phyloP scores from a whole-genome alignment of 2,797 vertebrate species.

The Falco concolor region DNA sequence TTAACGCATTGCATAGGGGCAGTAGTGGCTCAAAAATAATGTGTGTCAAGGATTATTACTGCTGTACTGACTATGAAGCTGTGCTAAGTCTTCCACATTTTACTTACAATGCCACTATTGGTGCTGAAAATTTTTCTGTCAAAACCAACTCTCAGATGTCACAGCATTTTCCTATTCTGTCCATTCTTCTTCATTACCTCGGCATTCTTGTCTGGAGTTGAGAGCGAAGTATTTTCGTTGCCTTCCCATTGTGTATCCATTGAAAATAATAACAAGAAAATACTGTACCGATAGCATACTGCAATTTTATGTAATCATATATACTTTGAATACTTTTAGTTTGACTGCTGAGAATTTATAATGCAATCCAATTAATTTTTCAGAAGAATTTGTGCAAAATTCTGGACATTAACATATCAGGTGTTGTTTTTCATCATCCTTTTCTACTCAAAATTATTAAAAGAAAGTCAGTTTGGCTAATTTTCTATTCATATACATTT shows the following conservation, averaged over 20 bases:
- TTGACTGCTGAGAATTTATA: constrained; percentile 57
- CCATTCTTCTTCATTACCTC: constrained; percentile 3
- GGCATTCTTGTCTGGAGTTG: constrained; percentile 17
- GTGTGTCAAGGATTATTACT: constrained; percentile 48
- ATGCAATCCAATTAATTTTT: constrained; percentile 59
- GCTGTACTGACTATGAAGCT: constrained; percentile 24
- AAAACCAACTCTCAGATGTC: constrained; percentile 54
- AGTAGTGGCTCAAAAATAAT: constrained; percentile 54
- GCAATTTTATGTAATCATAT: constrained; percentile 42
- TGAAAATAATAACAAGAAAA: constrained; percentile 52
- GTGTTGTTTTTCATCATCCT: constrained; percentile 2
- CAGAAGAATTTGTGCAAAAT: constrained; percentile 20
- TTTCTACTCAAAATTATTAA: constrained; percentile 3
- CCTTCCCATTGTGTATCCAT: constrained; percentile 7
- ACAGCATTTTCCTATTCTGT: background rate
- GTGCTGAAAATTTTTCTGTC: constrained; percentile 68
- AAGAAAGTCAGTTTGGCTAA: background rate
- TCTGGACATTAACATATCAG: background rate
- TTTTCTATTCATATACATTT: background rate
- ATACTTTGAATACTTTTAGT: constrained; percentile 36
- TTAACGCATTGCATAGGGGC: constrained; percentile 8
- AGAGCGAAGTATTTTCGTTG: constrained; percentile 24
- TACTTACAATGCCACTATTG: background rate
- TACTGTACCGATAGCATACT: constrained; percentile 2
- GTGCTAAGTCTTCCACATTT: constrained; percentile 48